Evolutionary conservation across 2,888 invertebrate genomes (phyloP), one percentile per base, ranked within the genome.

Genomic region (Aricia artaxerxes): DNA sequence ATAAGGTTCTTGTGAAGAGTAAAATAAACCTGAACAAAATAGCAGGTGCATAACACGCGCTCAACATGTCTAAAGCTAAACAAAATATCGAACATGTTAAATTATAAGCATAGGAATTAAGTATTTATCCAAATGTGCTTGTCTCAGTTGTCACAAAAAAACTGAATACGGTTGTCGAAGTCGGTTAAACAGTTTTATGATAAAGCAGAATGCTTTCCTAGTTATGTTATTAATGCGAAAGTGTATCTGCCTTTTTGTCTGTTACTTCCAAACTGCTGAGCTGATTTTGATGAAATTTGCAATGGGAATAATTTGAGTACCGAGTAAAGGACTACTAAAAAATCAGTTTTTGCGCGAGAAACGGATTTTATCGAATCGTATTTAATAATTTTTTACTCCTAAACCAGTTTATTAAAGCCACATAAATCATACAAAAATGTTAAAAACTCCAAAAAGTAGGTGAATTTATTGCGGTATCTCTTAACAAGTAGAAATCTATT

Each of bases 31-130:
- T 57, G 13, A 57, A 57, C 16, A 57, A 60, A 1, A 49, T 16
- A 81, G 80, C 82, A 82, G 82, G 82, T 83, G 82, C 57, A 60
- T 72, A 80, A 81, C 79, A 80, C 76, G 69, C 79, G 78, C 75
- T 35, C 57, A 57, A 79, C 73, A 79, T 79, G 78, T 80, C 73
- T 13, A 60, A 80, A 76, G 79, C 61, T 4, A 69, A 24, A 69
- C 78, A 72, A 81, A 78, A 78, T 77, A 78, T 69, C 76, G 53
- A 57, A 31, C 76, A 31, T 53, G 76, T 57, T 35, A 31, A 76
- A 76, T 76, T 76, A 53, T 16, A 76, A 76, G 57, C 57, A 75
- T 31, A 49, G 13, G 53, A 49, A 44, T 75, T 73, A 73, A 73
- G 75, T 75, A 75, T 75, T 75, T 73, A 73, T 75, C 49, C 49